Evolutionary conservation across 1,140 invertebrate genomes (phyloP).

Genomic region (Dendroctonus ponderosae): DNA sequence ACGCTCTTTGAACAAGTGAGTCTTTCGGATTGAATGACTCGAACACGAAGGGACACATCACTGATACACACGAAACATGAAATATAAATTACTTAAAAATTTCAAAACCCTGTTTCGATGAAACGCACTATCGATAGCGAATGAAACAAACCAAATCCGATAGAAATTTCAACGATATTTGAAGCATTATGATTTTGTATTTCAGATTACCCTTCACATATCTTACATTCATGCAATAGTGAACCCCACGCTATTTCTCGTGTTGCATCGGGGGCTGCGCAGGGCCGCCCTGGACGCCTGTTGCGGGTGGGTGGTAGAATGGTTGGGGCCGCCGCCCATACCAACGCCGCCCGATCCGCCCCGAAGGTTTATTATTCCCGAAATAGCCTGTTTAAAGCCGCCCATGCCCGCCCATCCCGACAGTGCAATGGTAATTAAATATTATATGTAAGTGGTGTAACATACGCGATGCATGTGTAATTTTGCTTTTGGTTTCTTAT

Average conservation of each 20-base stretch:
- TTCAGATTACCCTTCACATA: constrained; percentile 80
- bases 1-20: no score
- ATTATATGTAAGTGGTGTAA: constrained; percentile 65
- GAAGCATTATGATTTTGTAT: constrained; percentile 30
- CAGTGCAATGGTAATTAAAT: constrained; percentile 67
- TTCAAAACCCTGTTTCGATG: no score
- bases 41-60: no score
- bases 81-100: no score
- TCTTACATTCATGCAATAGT: constrained; percentile 85
- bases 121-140: no score
- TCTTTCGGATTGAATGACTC: no score
- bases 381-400: constrained; percentile 55
- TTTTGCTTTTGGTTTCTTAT: background rate
- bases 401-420: constrained; percentile 56
- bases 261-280: constrained; percentile 72
- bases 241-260: constrained; percentile 78
- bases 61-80: no score
- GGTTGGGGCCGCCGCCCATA: constrained; percentile 47
- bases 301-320: constrained; percentile 68
- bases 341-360: constrained; percentile 53
- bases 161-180: background rate
- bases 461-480: constrained; percentile 41
- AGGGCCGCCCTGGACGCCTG: constrained; percentile 68
- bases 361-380: constrained; percentile 41
- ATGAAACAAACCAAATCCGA: no score